These are phyloP conservation scores for Brachyptera putata DNA, from an alignment of 2,888 invertebrate genomes.

Conservation along the genomic window DNA sequence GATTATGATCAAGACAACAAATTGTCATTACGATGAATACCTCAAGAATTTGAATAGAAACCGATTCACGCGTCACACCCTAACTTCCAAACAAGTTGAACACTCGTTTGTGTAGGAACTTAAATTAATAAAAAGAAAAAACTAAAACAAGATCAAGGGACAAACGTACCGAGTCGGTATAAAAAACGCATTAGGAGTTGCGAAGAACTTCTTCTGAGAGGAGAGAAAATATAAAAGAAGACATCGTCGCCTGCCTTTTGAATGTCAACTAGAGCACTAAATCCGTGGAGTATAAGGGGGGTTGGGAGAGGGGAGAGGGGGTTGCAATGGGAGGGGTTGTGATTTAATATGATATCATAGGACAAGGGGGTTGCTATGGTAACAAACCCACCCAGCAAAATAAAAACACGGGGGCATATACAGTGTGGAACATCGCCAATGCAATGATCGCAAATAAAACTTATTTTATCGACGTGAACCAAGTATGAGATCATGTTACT, in stretches of 20 bases:
- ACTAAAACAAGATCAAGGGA: too few relatives aligned
- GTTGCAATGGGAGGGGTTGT: not conserved
- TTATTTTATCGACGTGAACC: too few relatives aligned
- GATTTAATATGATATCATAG: slow-evolving; percentile 6
- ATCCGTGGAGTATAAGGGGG: not conserved
- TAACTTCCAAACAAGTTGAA: too few relatives aligned
- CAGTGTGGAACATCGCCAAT: not conserved
- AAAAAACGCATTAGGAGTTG: not conserved
- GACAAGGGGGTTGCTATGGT: slow-evolving; percentile 5
- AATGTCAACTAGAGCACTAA: slow-evolving; percentile 28
- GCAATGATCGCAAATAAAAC: slow-evolving; percentile 7
- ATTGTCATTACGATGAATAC: too few relatives aligned
- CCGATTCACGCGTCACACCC: too few relatives aligned
- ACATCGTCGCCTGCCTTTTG: slow-evolving; percentile 30
- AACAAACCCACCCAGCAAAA: not conserved
- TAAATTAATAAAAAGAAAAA: too few relatives aligned
- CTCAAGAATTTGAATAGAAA: too few relatives aligned
- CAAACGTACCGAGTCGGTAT: too few relatives aligned
- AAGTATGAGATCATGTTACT: too few relatives aligned
- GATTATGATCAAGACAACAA: too few relatives aligned
- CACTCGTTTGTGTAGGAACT: too few relatives aligned
- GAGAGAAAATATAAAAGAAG: slow-evolving; percentile 15
- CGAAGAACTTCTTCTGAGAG: not conserved
- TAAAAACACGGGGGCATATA: not conserved
- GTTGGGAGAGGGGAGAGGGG: slow-evolving; percentile 1